These are phyloP conservation scores for Rhagologus leucostigma DNA, from an alignment of 2,113 vertebrate species.

Conservation along the genomic window DNA sequence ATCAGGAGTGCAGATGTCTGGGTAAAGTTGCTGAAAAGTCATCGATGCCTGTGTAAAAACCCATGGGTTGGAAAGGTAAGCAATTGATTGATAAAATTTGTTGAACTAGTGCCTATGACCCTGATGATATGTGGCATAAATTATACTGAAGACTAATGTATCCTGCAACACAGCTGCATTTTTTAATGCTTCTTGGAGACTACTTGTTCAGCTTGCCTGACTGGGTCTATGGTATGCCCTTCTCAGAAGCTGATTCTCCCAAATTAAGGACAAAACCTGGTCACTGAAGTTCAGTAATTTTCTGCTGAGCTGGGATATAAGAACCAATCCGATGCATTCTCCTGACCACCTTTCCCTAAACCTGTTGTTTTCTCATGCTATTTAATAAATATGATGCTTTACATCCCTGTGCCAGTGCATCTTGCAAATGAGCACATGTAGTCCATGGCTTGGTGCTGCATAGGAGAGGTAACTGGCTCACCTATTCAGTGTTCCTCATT, in stretches of 20 bases:
- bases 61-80: not conserved
- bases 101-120: not conserved
- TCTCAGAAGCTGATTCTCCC: not conserved
- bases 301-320: not conserved
- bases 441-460: not conserved
- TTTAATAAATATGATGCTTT: not conserved
- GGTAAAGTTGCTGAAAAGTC: not conserved
- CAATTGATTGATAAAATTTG: not conserved
- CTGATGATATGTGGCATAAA: not conserved
- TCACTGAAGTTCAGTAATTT: not conserved
- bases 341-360: not conserved
- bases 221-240: not conserved
- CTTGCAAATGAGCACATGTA: rapidly evolving
- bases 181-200: not conserved
- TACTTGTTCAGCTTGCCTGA: not conserved
- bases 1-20: not conserved
- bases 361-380: not conserved
- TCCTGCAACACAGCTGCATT: not conserved
- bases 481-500: not conserved
- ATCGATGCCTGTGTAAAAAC: not conserved
- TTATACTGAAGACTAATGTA: not conserved
- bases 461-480: not conserved
- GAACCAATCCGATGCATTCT: not conserved
- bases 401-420: not conserved
- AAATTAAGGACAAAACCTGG: not conserved